Evolutionary conservation across 2,888 invertebrate species (phyloP).

Genomic region (Ennomos quercinarius): DNA sequence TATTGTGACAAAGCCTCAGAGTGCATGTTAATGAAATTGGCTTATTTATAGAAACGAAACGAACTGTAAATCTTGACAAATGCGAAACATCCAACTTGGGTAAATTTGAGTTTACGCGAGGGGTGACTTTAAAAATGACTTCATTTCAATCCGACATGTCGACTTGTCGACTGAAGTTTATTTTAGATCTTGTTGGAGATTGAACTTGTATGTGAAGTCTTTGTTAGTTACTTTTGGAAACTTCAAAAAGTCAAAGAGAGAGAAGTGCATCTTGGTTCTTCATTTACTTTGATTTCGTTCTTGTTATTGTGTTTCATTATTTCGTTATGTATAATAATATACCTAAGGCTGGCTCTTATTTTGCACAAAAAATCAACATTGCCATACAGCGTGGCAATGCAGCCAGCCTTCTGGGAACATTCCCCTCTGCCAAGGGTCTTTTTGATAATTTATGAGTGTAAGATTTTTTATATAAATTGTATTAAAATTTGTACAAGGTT

Average conservation of each 20-base stretch:
- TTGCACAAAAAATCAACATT: too few relatives aligned
- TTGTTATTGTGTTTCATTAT: slow-evolving; percentile 3
- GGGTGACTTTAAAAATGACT: slow-evolving; percentile 70
- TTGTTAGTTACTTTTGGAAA: slow-evolving; percentile 18
- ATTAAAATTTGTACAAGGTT: too few relatives aligned
- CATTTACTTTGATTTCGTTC: slow-evolving; percentile 9
- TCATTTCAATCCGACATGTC: slow-evolving; percentile 63
- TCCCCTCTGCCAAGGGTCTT: too few relatives aligned
- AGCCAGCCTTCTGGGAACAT: too few relatives aligned
- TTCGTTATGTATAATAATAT: too few relatives aligned
- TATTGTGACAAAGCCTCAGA: slow-evolving; percentile 9
- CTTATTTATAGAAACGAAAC: slow-evolving; percentile 38
- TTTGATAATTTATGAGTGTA: too few relatives aligned
- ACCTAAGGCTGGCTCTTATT: too few relatives aligned
- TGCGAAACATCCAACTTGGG: slow-evolving; percentile 65
- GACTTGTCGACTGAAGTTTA: slow-evolving; percentile 54
- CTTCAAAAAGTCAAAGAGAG: slow-evolving; percentile 7
- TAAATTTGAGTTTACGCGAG: slow-evolving; percentile 44
- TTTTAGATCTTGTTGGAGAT: slow-evolving; percentile 51
- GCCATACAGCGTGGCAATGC: too few relatives aligned
- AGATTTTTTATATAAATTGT: too few relatives aligned
- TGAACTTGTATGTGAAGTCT: slow-evolving; percentile 45
- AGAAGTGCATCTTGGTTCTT: neutral
- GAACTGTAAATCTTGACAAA: slow-evolving; percentile 69
- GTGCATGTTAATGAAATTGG: slow-evolving; percentile 11